A percentile compares a stretch with the other conserved stretches of the same genome.
phyloP scores from a whole-genome alignment of 2,113 vertebrate genomes.

The Ictalurus punctatus region DNA sequence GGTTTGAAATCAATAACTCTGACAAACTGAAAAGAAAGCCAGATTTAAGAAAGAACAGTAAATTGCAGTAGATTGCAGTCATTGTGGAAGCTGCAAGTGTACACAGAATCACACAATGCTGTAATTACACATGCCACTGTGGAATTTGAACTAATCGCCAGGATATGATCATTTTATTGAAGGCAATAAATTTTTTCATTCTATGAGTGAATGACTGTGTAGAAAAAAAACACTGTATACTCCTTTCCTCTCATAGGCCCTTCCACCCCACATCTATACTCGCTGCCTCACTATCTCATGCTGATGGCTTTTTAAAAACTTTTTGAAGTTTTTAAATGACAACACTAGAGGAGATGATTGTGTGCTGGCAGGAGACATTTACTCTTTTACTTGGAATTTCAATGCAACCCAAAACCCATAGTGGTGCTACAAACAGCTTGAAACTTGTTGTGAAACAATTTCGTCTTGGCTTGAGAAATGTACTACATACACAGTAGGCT shows the following conservation, averaged over 20 bases:
- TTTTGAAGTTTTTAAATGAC: conserved; percentile 61
- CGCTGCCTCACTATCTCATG: conserved; percentile 66
- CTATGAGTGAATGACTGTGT: not conserved
- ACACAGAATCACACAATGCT: not conserved
- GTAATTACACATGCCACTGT: not conserved
- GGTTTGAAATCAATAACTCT: not conserved
- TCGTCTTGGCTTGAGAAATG: not conserved
- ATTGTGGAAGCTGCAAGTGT: not conserved
- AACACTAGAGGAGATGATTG: conserved; percentile 50
- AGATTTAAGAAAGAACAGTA: not conserved
- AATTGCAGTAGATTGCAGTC: not conserved
- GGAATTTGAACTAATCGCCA: not conserved
- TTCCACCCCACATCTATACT: not conserved
- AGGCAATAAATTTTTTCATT: not conserved
- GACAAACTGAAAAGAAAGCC: not conserved
- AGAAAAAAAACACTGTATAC: not conserved
- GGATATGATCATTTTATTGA: not conserved
- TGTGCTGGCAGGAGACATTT: conserved; percentile 57
- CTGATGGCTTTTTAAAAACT: conserved; percentile 65
- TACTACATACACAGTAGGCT: not conserved
- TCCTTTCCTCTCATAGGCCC: conserved; percentile 19
- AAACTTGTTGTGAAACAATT: not conserved
- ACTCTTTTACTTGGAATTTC: conserved; percentile 53
- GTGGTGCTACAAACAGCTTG: not conserved
- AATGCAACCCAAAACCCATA: conserved; percentile 59